phyloP scores from a whole-genome alignment of 37 sponge, comb jelly and placozoan genomes.

The Ephydatia muelleri region DNA sequence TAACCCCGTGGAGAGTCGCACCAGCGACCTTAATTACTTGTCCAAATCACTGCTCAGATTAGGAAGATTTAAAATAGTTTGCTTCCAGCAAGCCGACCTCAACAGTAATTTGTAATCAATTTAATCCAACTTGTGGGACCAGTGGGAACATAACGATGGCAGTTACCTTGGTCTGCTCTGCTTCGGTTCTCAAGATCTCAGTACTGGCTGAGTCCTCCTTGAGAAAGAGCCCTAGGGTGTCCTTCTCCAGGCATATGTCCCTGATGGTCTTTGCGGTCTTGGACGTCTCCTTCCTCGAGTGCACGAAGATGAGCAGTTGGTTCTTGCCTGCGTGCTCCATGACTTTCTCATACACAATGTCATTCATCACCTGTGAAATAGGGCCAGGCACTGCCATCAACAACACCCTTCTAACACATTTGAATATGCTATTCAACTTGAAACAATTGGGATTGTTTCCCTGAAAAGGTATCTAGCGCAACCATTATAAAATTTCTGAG shows the following conservation, averaged over 20 bases:
- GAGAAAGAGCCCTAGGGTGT: constrained; percentile 94
- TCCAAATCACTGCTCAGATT: too few species aligned
- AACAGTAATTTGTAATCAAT: too few species aligned
- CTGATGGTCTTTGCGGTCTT: constrained; percentile 93
- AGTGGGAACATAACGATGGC: background rate
- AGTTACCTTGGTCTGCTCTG: constrained; percentile 83
- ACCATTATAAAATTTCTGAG: too few species aligned
- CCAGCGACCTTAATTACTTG: too few species aligned
- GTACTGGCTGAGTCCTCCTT: constrained; percentile 96
- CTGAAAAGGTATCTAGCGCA: too few species aligned
- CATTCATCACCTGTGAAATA: constrained; percentile 88
- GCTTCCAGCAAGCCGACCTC: background rate
- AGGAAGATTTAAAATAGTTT: too few species aligned
- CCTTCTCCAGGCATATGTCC: constrained; percentile 96
- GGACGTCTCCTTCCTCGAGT: constrained; percentile 95
- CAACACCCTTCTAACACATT: background rate
- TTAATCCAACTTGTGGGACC: background rate
- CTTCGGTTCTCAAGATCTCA: constrained; percentile 97
- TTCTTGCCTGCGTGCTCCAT: constrained; percentile 95
- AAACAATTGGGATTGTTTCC: too few species aligned
- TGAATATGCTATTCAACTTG: background rate
- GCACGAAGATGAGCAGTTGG: constrained; percentile 98
- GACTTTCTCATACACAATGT: constrained; percentile 97
- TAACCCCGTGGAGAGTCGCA: too few species aligned
- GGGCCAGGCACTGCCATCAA: background rate